Evolutionary conservation across 2,888 invertebrate species (phyloP).

Genomic region (Quadroppia sp.): DNA sequence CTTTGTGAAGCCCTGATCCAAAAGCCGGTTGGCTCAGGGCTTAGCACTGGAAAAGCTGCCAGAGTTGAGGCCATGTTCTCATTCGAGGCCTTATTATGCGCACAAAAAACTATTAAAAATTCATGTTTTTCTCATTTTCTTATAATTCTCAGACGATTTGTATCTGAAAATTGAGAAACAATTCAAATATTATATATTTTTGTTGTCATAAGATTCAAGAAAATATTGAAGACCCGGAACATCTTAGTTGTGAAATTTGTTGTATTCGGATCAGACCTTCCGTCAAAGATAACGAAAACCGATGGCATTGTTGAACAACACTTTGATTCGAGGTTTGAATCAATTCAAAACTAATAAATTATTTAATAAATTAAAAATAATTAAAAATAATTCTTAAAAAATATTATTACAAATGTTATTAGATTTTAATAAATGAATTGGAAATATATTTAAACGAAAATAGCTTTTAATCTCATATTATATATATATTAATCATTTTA

Average conservation of each 20-base stretch:
- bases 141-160: constrained; percentile 3
- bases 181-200: background rate
- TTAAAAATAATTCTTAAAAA: too few species aligned
- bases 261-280: background rate
- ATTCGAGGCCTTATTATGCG: constrained; percentile 35
- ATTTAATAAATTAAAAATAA: too few species aligned
- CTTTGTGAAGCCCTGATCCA: background rate
- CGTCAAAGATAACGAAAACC: too few species aligned
- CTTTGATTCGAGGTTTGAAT: too few species aligned
- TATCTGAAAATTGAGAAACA: background rate
- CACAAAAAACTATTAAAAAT: background rate
- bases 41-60: background rate
- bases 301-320: too few species aligned
- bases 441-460: too few species aligned
- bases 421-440: too few species aligned
- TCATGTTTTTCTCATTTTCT: background rate
- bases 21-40: constrained; percentile 29
- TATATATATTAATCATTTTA: too few species aligned
- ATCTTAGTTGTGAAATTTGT: background rate
- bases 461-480: too few species aligned
- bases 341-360: too few species aligned
- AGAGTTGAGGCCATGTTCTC: background rate
- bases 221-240: background rate
- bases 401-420: too few species aligned
- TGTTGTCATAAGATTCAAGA: background rate